A percentile compares a stretch with the other conserved stretches of the same genome.
phyloP scores from a whole-genome alignment of 2,888 invertebrate species.

The Mythimna impura region DNA sequence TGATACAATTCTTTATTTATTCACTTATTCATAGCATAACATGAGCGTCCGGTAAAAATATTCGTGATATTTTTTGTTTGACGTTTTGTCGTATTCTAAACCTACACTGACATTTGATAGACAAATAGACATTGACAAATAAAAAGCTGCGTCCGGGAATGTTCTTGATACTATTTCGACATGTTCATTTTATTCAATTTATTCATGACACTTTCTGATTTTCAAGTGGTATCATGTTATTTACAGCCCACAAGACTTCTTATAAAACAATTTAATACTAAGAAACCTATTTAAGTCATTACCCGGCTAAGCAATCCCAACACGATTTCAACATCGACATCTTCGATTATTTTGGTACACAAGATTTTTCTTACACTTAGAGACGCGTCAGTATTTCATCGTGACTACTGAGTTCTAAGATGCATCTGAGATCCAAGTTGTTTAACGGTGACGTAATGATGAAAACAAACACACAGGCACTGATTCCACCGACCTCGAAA shows the following conservation, averaged over 20 bases:
- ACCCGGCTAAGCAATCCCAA: conserved; percentile 86
- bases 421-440: conserved; percentile 70
- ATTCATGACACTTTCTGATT: conserved; percentile 20
- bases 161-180: conserved; percentile 28
- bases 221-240: neutral
- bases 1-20: conserved; percentile 24
- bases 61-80: conserved; percentile 32
- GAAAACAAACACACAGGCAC: conserved; percentile 82
- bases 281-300: conserved; percentile 72
- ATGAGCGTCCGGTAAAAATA: neutral
- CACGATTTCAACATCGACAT: conserved; percentile 88
- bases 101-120: conserved; percentile 32
- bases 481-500: conserved; percentile 76
- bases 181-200: conserved; percentile 30
- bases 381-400: conserved; percentile 64
- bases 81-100: conserved; percentile 16
- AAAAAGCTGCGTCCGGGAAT: conserved; percentile 59
- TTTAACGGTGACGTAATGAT: conserved; percentile 83
- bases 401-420: conserved; percentile 67
- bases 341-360: conserved; percentile 68
- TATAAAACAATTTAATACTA: conserved; percentile 30
- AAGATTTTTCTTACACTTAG: conserved; percentile 66
- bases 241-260: conserved; percentile 4
- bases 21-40: conserved; percentile 7
- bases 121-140: conserved; percentile 53